Conservation (phyloP, 2,797 vertebrate genomes). For the Coregonus sp. region DNA sequence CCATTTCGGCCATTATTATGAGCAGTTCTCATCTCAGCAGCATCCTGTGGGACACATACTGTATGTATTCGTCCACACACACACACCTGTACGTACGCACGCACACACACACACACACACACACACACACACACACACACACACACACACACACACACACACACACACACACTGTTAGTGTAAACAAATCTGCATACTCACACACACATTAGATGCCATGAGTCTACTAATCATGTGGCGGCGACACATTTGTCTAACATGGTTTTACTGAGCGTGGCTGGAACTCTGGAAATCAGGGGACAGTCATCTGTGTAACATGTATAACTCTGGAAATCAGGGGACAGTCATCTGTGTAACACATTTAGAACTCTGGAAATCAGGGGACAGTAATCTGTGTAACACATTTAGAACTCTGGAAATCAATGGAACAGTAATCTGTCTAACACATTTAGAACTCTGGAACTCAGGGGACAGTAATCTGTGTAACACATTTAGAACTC, state of each 20-base stretch:
- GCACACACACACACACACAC: neutral
- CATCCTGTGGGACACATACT: conserved; percentile 31
- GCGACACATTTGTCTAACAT: neutral
- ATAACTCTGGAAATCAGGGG: neutral
- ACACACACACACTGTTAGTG: neutral
- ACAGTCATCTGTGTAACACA: too few species aligned
- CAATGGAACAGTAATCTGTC: too few species aligned
- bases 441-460: too few species aligned
- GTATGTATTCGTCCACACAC: neutral
- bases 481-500: too few species aligned
- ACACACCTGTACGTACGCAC: neutral
- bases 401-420: too few species aligned
- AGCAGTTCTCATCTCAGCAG: conserved; percentile 20
- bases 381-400: too few species aligned
- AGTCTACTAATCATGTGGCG: neutral
- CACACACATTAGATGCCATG: neutral
- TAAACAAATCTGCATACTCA: too few species aligned
- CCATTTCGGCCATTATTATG: too few species aligned
- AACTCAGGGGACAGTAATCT: too few species aligned
- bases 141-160: neutral
- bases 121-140: neutral
- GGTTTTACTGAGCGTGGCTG: conserved; percentile 1
- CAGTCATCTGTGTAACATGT: too few species aligned
- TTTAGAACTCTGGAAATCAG: too few species aligned
- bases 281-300: neutral